Conservation (phyloP, 2,888 invertebrate genomes). For the Sussaba pulchella region DNA sequence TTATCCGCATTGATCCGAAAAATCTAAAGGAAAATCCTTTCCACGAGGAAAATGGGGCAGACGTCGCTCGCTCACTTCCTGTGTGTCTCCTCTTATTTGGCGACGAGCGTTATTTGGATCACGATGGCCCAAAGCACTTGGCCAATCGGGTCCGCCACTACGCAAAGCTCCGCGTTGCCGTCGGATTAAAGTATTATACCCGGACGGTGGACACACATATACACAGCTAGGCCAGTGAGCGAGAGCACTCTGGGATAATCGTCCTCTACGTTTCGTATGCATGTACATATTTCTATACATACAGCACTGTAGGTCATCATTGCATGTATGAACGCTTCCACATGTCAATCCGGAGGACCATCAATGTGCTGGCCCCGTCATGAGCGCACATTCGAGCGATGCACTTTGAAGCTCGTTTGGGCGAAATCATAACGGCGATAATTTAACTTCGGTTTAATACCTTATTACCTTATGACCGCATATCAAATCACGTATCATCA, state of each 20-base stretch:
- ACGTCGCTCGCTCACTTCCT: constrained; percentile 21
- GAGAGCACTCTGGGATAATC: constrained; percentile 4
- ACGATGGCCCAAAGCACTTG: constrained; percentile 52
- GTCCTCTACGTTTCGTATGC: background rate
- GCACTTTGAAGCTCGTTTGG: constrained; percentile 7
- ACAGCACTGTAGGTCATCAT: constrained; percentile 3
- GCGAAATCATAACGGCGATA: background rate
- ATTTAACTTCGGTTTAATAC: background rate
- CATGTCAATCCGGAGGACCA: constrained; percentile 11
- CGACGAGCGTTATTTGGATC: constrained; percentile 56
- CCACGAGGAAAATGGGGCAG: background rate
- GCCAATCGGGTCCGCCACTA: constrained; percentile 53
- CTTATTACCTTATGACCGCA: too few relatives aligned
- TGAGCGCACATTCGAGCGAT: constrained; percentile 19
- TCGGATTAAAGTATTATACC: constrained; percentile 73
- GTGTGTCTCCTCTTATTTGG: constrained; percentile 32
- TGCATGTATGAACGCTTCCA: constrained; percentile 1
- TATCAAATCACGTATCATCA: too few relatives aligned
- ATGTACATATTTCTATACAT: background rate
- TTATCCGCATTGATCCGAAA: constrained; percentile 20
- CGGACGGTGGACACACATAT: constrained; percentile 52
- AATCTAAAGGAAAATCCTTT: constrained; percentile 32
- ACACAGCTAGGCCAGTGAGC: constrained; percentile 39
- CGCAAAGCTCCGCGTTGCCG: constrained; percentile 71
- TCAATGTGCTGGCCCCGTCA: background rate